Percentiles rank a stretch among this genome's conserved stretches.
Conservation (phyloP, 2,888 invertebrate genomes). For the Sialis fuliginosa region DNA sequence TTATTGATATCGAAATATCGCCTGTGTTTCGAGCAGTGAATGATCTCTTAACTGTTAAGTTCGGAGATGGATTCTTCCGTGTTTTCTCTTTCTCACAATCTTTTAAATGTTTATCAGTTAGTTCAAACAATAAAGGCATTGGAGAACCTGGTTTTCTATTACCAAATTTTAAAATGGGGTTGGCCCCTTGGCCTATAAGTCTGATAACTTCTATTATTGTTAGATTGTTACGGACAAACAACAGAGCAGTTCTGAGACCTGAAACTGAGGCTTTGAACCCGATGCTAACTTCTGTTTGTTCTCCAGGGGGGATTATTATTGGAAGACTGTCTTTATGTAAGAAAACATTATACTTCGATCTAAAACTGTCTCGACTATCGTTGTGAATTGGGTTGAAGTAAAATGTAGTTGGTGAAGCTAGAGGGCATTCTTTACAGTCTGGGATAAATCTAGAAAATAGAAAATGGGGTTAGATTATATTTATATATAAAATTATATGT, state of each 20-base stretch:
- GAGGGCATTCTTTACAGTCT: conserved; percentile 13
- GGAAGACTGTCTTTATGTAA: conserved; percentile 30
- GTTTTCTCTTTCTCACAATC: conserved; percentile 30
- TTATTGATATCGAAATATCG: conserved; percentile 62
- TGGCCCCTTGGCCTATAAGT: conserved; percentile 67
- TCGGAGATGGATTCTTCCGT: conserved; percentile 30
- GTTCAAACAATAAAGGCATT: conserved; percentile 65
- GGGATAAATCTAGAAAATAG: conserved; percentile 14
- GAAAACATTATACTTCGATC: conserved; percentile 6
- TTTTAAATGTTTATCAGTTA: conserved; percentile 37
- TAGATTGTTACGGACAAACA: conserved; percentile 71
- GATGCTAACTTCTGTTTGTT: conserved; percentile 28
- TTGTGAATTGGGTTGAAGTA: conserved; percentile 9
- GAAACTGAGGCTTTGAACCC: conserved; percentile 29
- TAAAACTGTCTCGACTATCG: conserved; percentile 4
- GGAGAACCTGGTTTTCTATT: conserved; percentile 66
- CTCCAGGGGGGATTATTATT: conserved; percentile 38
- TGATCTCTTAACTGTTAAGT: conserved; percentile 57
- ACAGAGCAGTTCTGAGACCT: conserved; percentile 27
- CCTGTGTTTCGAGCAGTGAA: conserved; percentile 85
- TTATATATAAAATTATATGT: too few species aligned
- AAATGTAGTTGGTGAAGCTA: conserved; percentile 9
- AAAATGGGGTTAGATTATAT: not conserved
- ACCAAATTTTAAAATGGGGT: conserved; percentile 74
- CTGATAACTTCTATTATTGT: conserved; percentile 77